These are phyloP conservation scores for Drosophila auraria DNA, from an alignment of 1,140 invertebrate species.

Conservation along the genomic window DNA sequence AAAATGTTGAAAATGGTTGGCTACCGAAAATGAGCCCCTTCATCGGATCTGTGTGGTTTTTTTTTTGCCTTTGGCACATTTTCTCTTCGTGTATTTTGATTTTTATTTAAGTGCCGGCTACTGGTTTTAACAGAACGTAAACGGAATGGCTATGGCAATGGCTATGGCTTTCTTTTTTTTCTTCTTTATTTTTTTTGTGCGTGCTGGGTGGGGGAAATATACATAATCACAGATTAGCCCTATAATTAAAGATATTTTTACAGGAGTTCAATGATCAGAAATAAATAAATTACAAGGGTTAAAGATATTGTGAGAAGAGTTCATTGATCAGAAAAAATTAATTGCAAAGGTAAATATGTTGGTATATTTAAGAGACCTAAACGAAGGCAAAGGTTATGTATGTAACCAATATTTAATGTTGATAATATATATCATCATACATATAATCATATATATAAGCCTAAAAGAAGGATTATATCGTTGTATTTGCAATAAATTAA, in stretches of 20 bases:
- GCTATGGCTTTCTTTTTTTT: constrained; percentile 7
- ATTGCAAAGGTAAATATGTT: not conserved
- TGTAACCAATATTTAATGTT: too few relatives aligned
- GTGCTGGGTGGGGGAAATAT: not conserved
- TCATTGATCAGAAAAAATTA: too few relatives aligned
- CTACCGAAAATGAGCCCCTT: constrained; percentile 69
- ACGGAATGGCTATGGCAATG: constrained; percentile 11
- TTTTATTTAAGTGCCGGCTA: constrained; percentile 62
- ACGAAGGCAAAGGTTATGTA: too few relatives aligned
- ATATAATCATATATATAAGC: too few relatives aligned
- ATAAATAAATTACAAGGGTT: too few relatives aligned
- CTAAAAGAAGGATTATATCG: too few relatives aligned
- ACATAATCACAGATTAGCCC: constrained; percentile 1
- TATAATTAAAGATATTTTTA: constrained; percentile 20
- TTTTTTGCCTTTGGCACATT: constrained; percentile 29
- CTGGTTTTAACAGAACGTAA: constrained; percentile 55
- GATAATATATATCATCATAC: too few relatives aligned
- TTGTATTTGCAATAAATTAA: too few relatives aligned
- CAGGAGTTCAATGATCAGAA: constrained; percentile 26
- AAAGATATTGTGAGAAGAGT: too few relatives aligned
- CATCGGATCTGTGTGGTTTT: constrained; percentile 1
- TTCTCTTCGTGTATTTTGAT: constrained; percentile 44
- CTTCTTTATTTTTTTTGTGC: not conserved
- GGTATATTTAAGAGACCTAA: not conserved
- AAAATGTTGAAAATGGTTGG: constrained; percentile 80